Conservation (phyloP, 1,140 invertebrate genomes). For the Harpegnathos saltator region DNA sequence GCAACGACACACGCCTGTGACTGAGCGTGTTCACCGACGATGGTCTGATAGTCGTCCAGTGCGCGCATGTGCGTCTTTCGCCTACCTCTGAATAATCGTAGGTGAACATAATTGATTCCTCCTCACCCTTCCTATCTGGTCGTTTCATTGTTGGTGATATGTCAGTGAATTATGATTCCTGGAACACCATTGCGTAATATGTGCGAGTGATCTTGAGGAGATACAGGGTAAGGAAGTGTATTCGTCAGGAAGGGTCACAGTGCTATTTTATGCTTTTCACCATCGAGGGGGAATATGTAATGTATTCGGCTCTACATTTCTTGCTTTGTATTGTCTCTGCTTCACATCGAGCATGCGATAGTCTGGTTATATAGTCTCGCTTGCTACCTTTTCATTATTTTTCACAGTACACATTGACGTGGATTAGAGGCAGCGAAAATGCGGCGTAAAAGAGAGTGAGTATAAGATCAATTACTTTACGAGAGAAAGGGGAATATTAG, state of each 20-base stretch:
- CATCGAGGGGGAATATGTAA: slow-evolving; percentile 28
- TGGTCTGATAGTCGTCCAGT: not conserved
- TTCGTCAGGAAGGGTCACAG: not conserved
- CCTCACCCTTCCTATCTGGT: not conserved
- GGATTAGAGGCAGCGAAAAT: no score
- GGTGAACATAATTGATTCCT: slow-evolving; percentile 38
- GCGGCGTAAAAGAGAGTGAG: no score
- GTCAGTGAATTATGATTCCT: not conserved
- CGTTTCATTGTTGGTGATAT: slow-evolving; percentile 30
- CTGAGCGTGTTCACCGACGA: not conserved
- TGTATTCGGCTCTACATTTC: slow-evolving; percentile 3
- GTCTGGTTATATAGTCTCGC: no score
- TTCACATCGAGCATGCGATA: no score
- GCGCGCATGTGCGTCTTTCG: slow-evolving; percentile 65
- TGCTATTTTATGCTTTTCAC: not conserved
- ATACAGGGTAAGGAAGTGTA: not conserved
- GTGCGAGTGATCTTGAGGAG: not conserved
- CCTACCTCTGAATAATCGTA: not conserved
- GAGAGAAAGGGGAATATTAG: not conserved
- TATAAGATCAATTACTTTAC: no score
- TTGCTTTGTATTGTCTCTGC: not conserved
- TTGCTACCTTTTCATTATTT: no score
- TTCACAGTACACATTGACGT: no score
- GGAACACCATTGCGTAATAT: slow-evolving; percentile 12
- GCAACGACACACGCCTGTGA: slow-evolving; percentile 22